phyloP scores from a whole-genome alignment of 2,888 invertebrate genomes.

The Drosophila neonasuta region DNA sequence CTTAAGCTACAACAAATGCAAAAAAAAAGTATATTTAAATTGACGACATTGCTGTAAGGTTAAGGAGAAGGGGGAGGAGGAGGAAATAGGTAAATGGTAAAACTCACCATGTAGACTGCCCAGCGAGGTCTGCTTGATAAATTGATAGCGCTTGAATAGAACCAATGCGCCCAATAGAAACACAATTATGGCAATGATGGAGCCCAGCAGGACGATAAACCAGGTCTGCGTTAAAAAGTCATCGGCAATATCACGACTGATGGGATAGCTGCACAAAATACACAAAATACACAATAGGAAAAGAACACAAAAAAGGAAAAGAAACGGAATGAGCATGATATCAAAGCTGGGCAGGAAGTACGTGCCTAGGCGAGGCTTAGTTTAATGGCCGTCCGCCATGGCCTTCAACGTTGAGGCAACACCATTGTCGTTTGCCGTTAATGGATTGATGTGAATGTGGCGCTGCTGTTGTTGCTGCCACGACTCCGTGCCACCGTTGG shows the following conservation, averaged over 20 bases:
- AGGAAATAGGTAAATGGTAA: neutral
- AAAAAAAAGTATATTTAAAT: constrained; percentile 35
- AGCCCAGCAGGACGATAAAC: constrained; percentile 94
- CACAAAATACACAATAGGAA: constrained; percentile 52
- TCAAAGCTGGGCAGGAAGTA: constrained; percentile 54
- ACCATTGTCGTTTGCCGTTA: constrained; percentile 76
- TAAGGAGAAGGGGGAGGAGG: neutral
- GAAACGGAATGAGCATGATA: constrained; percentile 49
- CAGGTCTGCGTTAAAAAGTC: constrained; percentile 93
- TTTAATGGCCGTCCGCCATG: constrained; percentile 58
- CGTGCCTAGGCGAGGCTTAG: constrained; percentile 70
- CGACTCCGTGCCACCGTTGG: constrained; percentile 13
- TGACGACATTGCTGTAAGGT: constrained; percentile 15
- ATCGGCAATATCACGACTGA: constrained; percentile 84
- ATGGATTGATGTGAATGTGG: constrained; percentile 74
- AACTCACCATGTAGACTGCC: constrained; percentile 84
- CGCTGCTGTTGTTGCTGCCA: neutral
- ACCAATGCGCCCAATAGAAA: constrained; percentile 92
- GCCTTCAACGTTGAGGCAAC: constrained; percentile 4
- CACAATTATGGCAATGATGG: constrained; percentile 92
- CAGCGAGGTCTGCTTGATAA: constrained; percentile 87
- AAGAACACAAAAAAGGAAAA: constrained; percentile 8
- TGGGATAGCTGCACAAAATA: constrained; percentile 83
- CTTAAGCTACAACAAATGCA: constrained; percentile 47
- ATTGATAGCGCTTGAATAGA: constrained; percentile 88